These are phyloP conservation scores for Acipenser ruthenus DNA, from an alignment of 2,797 vertebrate species.

Conservation along the genomic window DNA sequence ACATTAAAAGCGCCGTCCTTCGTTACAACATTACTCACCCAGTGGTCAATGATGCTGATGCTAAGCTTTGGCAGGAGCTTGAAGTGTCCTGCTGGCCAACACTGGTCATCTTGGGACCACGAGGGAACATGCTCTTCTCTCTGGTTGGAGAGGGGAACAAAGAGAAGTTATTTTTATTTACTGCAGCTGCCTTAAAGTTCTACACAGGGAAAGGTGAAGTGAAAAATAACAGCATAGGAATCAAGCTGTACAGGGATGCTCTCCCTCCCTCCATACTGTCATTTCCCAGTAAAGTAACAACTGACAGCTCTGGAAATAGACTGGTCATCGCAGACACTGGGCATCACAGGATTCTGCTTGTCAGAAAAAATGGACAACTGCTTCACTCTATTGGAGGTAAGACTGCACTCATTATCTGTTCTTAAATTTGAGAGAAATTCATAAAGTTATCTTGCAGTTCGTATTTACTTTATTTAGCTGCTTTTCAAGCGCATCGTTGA, in stretches of 20 bases:
- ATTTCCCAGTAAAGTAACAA: conserved; percentile 85
- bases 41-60: conserved; percentile 86
- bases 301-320: conserved; percentile 56
- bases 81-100: conserved; percentile 97
- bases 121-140: conserved; percentile 84
- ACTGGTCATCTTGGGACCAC: conserved; percentile 80
- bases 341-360: conserved; percentile 84
- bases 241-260: conserved; percentile 76
- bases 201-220: conserved; percentile 72
- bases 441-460: no score
- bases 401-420: conserved; percentile 1
- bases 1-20: conserved; percentile 79
- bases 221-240: conserved; percentile 56
- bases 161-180: conserved; percentile 74
- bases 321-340: conserved; percentile 87
- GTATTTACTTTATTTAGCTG: no score
- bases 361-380: conserved; percentile 64
- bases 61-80: conserved; percentile 85
- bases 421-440: no score
- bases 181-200: conserved; percentile 63
- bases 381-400: conserved; percentile 81
- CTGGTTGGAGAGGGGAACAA: conserved; percentile 86
- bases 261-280: conserved; percentile 75
- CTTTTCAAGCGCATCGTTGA: no score
- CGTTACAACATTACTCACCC: conserved; percentile 87